Evolutionary conservation across 2,888 invertebrate species (phyloP), one percentile per base, ranked within the genome.

Genomic region (Macrostomum cliftonense): DNA sequence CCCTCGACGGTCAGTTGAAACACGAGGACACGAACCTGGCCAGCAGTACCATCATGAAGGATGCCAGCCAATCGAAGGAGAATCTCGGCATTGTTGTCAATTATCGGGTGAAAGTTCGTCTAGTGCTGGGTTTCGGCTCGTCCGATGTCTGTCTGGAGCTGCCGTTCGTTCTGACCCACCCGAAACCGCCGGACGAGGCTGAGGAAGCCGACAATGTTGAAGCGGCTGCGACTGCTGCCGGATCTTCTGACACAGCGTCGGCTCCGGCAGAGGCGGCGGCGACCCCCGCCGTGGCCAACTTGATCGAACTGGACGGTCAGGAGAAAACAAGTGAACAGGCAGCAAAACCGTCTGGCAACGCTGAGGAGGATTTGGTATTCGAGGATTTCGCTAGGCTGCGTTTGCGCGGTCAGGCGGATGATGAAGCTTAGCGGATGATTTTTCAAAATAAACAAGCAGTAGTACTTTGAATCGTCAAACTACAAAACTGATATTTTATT

Each of bases 61-160:
- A 28, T 9, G 4, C 28, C 28, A 28, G 28, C 28, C 28, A 28
- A 9, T 28, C 28, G 5, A 28, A 28, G 61, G 97, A 97, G 74
- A 95, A 89, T 71, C 77, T 97, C 68, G 97, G 97, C 59, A 97
- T 97, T 63, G 89, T 97, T 70, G 97, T 97, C 58, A 91, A 93
- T 74, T 97, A 97, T 75, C 89, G 89, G 77, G 91, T 93, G 49
- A 93, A 93, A 76, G 93, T 97, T 61, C 88, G 91, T 73, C 77
- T 97, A 55, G 83, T 88, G 64, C 79, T 97, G 55, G 89, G 91
- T 56, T 77, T 93, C 57, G 89, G 87, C 67, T 65, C 66, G 28
- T 85, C 85, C 45, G 97, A 97, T 72, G 75, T 97, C 63, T 82
- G 84, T 53, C 93, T 93, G 38, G 97, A 97, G 75, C 75, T 97